Evolutionary conservation across 2,797 vertebrate genomes (phyloP), one percentile per base, ranked within the genome.

Genomic region (Arremon aurantiirostris): DNA sequence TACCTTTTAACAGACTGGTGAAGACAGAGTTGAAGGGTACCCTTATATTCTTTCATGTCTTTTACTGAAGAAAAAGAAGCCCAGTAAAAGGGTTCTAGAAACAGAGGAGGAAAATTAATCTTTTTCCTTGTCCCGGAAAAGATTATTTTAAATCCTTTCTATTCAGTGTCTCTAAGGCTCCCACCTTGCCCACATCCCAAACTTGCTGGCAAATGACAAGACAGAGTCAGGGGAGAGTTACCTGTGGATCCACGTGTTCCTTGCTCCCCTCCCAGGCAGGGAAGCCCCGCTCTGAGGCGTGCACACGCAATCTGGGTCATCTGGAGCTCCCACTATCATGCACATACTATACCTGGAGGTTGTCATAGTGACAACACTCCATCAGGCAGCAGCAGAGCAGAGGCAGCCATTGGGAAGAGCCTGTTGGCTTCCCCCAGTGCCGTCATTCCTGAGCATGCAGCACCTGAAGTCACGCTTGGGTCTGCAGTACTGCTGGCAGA

Each of bases 311-410:
- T 80, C 57, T 11, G 68, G 90, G 90, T 82, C 75, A 77, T 76
- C 61, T 22, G 39, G 60, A 89, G 84, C 82, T 94, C 72, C 73
- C 14, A 4, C 69, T 71, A 4, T 55, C 6, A 10, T 13, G 17
- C 20, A 19, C 68, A 70, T 71, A 89, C 69, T 28, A 27, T 70
- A 95, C 75, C 78, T 90, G 79, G 34, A 70, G 84, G 95, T 97
- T 97, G 94, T 94, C 96, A 96, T 87, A 86, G 96, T 55, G 90
- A 97, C 84, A 59, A 56, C 41, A 19, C 53, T 85, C 72, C 68
- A 73, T 46, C 37, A 28, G 84, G 60, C 79, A 92, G 76, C 57
- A 26, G 14, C 23, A 12, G 73, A 89, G 66, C 63, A 35, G 50
- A 88, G 9, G 55, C 55, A 78, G 92, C 76, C 21, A 6, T 16